phyloP scores from a whole-genome alignment of 2,888 invertebrate species.

The Conomelus anceps region DNA sequence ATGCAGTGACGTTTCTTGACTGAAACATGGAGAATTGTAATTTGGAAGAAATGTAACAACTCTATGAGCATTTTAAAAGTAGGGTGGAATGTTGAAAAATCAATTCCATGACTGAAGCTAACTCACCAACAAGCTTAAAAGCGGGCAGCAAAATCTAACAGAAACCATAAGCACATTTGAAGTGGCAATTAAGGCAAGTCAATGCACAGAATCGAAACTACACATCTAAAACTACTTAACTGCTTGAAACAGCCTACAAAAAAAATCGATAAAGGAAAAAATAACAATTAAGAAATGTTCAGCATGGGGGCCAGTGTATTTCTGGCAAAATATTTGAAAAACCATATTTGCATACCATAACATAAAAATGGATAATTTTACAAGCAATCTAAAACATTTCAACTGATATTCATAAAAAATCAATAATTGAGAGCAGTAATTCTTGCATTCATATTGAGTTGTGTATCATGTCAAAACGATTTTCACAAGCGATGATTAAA shows the following conservation, averaged over 20 bases:
- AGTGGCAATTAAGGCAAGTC: background rate
- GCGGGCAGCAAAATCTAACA: background rate
- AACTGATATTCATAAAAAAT: constrained; percentile 15
- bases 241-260: background rate
- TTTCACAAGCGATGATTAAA: background rate
- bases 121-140: background rate
- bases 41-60: too few species aligned
- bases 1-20: too few species aligned
- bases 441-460: background rate
- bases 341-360: background rate
- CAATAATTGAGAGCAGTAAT: background rate
- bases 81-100: background rate
- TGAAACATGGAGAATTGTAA: too few species aligned
- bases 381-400: constrained; percentile 26
- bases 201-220: background rate
- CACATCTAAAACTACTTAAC: background rate
- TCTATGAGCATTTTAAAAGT: background rate
- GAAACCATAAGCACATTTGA: background rate
- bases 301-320: background rate
- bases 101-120: background rate
- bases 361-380: constrained; percentile 3
- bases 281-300: background rate
- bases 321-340: background rate
- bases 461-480: background rate
- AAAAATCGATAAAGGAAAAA: background rate